These are phyloP conservation scores for Scartelaos histophorus DNA, from an alignment of 2,113 vertebrate genomes.

Conservation along the genomic window DNA sequence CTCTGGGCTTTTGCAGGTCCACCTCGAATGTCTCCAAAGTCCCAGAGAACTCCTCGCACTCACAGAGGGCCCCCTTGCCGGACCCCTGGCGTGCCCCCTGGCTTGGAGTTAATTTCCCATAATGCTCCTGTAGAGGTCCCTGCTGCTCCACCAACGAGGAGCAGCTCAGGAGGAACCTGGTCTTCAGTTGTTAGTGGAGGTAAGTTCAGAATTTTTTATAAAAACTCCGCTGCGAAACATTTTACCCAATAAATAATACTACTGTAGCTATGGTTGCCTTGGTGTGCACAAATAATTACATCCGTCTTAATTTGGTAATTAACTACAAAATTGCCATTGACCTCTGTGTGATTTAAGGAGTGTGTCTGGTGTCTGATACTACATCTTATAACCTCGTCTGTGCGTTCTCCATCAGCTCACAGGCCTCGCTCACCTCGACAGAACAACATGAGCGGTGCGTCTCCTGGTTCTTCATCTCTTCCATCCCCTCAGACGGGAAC, in stretches of 20 bases:
- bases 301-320: too few species aligned
- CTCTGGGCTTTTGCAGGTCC: slow-evolving; percentile 79
- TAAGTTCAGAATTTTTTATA: not conserved
- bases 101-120: slow-evolving; percentile 90
- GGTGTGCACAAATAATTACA: too few species aligned
- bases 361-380: too few species aligned
- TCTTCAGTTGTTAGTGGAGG: slow-evolving; percentile 98
- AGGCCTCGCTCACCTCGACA: slow-evolving; percentile 96
- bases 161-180: slow-evolving; percentile 94
- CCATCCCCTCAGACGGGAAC: slow-evolving; percentile 87
- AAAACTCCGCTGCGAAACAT: too few species aligned
- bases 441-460: slow-evolving; percentile 80
- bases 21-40: slow-evolving; percentile 98
- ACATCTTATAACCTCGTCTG: not conserved
- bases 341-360: too few species aligned
- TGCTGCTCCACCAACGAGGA: slow-evolving; percentile 82
- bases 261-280: too few species aligned
- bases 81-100: slow-evolving; percentile 82
- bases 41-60: slow-evolving; percentile 92
- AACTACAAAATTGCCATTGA: too few species aligned
- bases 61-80: slow-evolving; percentile 91
- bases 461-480: slow-evolving; percentile 82
- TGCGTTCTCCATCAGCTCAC: slow-evolving; percentile 83
- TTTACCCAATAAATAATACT: too few species aligned
- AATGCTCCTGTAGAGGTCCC: slow-evolving; percentile 85